Evolutionary conservation across 2,888 invertebrate species (phyloP), one percentile per base, ranked within the genome.

Genomic region (Drosophila birchii): DNA sequence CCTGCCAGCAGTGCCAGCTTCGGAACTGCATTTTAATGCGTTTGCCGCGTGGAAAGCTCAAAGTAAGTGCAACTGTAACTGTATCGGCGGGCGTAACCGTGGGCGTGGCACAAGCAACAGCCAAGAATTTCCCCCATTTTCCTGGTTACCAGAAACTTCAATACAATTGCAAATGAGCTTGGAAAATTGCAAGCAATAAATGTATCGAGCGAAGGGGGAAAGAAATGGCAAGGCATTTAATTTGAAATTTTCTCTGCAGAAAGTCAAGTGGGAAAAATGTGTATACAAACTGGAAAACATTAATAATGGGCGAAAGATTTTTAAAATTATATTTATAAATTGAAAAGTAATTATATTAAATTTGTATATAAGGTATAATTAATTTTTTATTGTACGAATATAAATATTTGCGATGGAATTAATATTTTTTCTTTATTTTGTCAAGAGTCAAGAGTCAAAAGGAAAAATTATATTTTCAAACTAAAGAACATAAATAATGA

Each of bases 21-120:
- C 34, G 43, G 49, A 64, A 70, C 78, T 85, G 82, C 67, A 82
- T 87, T 87, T 87, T 82, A 87, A 84, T 87, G 86, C 78, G 82
- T 85, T 81, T 75, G 73, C 81, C 79, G 75, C 36, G 73, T 67
- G 61, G 67, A 44, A 69, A 56, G 18, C 60, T 57, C 60, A 43
- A 57, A 63, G 69, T 66, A 78, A 49, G 29, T 36, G 54, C 29
- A 43, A 41, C 60, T 29, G 23, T 66, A 78, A 49, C 45, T 36
- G 54, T 36, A 51, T 61, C 60, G 38, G 14, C 26, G 34, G 34
- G 56, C 34, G 45, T 57, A n/a, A n/a, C 23, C 29, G 23, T 14
- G 36, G 63, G 63, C 63, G 63, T 62, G 63, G 51, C 54, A 49
- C 34, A 47, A 56, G 49, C 67, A 78, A 47, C 60, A 41, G 43